Percentiles rank a stretch among this genome's conserved stretches.
Conservation (phyloP, 2,797 vertebrate genomes). For the Somateria mollissima region DNA sequence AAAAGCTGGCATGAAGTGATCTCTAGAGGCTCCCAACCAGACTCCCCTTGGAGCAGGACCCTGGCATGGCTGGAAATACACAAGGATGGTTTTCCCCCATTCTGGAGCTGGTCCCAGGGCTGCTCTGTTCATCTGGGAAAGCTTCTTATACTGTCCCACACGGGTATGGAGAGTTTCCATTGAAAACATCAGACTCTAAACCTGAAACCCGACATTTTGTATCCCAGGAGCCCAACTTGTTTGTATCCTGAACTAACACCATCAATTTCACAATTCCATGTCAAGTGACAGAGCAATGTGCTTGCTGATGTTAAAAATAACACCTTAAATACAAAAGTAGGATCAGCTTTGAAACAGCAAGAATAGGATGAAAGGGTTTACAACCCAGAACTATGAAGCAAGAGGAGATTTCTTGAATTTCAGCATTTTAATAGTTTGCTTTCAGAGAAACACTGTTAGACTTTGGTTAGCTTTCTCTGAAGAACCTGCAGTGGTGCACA, state of each 20-base stretch:
- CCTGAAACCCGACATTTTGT: not conserved
- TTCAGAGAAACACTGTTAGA: not conserved
- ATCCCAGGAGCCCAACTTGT: too few species aligned
- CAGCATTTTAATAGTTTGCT: not conserved
- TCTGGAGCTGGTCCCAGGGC: not conserved
- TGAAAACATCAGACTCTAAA: not conserved
- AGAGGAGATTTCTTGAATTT: not conserved
- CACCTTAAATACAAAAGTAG: not conserved
- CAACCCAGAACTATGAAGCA: not conserved
- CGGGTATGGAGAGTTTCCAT: not conserved
- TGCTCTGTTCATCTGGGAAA: not conserved
- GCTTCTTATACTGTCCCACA: not conserved
- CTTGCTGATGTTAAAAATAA: not conserved
- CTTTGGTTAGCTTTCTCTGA: not conserved
- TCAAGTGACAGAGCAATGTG: not conserved
- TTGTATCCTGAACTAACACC: not conserved
- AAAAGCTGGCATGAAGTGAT: not conserved
- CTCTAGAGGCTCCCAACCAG: not conserved
- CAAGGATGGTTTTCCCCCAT: not conserved
- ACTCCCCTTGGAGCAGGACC: not conserved
- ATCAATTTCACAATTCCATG: not conserved
- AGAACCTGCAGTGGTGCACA: not conserved
- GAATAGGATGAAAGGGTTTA: not conserved
- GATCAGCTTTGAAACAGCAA: not conserved
- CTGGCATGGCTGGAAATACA: not conserved